Conservation (phyloP, 2,888 invertebrate species). For the Aphidoletes aphidimyza region DNA sequence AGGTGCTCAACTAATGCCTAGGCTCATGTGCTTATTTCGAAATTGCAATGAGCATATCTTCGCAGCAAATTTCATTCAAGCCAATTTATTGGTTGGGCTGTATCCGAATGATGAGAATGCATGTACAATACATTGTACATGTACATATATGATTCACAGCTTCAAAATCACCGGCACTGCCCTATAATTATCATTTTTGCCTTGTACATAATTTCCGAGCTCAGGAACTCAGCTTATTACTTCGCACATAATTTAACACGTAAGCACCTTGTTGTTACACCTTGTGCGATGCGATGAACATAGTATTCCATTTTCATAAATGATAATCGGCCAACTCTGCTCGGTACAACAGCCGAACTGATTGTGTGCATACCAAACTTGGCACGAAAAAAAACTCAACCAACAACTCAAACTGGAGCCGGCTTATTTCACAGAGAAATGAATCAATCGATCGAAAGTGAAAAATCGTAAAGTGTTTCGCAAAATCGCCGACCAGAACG, state of each 20-base stretch:
- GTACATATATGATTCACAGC: neutral
- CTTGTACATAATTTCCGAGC: neutral
- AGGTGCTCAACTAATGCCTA: too few relatives aligned
- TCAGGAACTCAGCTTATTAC: neutral
- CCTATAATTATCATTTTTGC: slow-evolving; percentile 32
- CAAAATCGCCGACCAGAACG: neutral
- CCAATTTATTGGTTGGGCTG: too few relatives aligned
- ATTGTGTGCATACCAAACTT: too few relatives aligned
- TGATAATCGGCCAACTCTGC: slow-evolving; percentile 10
- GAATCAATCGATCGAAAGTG: slow-evolving; percentile 49
- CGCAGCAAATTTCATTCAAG: too few relatives aligned
- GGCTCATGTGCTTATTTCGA: too few relatives aligned
- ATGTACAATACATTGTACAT: neutral
- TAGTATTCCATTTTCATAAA: neutral
- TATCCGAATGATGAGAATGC: too few relatives aligned
- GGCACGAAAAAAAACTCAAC: neutral
- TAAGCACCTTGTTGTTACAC: slow-evolving; percentile 19
- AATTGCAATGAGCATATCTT: too few relatives aligned
- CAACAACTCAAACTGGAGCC: neutral
- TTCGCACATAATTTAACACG: slow-evolving; percentile 51
- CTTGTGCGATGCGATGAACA: slow-evolving; percentile 23
- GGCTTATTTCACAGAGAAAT: slow-evolving; percentile 42
- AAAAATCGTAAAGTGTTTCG: slow-evolving; percentile 22
- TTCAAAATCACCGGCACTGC: neutral
- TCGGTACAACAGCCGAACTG: too few relatives aligned